A percentile compares a stretch with the other conserved stretches of the same genome.
Evolutionary conservation across 2,113 vertebrate genomes (phyloP).

Genomic region (Calypte anna): DNA sequence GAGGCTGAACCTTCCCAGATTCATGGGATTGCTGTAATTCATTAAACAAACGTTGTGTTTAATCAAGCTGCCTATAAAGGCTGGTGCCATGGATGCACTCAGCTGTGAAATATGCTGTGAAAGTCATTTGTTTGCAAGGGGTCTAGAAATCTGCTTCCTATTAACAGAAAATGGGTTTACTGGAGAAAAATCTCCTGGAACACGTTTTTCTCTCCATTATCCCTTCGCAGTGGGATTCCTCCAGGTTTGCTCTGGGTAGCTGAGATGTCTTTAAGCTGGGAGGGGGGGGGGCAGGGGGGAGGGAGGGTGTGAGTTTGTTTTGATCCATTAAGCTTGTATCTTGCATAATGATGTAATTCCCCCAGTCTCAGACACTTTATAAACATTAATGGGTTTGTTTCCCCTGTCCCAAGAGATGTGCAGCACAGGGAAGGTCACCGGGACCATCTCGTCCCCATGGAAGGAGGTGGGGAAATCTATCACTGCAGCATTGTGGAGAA

Average conservation of each 20-base stretch:
- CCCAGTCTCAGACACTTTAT: constrained; percentile 4
- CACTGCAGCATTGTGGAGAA: fast-evolving
- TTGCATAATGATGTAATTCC: constrained; percentile 6
- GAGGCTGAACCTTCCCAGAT: neutral
- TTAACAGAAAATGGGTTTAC: neutral
- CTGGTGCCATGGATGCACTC: constrained; percentile 50
- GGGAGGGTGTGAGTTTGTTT: neutral
- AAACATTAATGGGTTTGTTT: constrained; percentile 42
- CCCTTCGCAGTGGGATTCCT: constrained; percentile 22
- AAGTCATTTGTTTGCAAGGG: constrained; percentile 32
- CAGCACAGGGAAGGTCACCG: neutral
- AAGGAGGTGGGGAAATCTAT: neutral
- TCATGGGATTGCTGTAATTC: constrained; percentile 55
- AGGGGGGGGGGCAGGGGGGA: too few species aligned
- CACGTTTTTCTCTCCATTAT: constrained; percentile 43
- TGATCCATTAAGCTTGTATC: constrained; percentile 33
- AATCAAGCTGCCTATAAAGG: constrained; percentile 34
- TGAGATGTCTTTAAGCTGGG: neutral
- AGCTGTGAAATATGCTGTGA: constrained; percentile 55
- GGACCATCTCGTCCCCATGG: neutral
- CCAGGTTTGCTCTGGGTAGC: neutral
- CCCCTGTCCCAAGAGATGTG: fast-evolving
- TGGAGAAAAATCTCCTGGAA: constrained; percentile 6
- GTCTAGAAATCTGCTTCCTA: constrained; percentile 57
- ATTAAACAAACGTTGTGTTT: constrained; percentile 63